Conservation (phyloP, 2,888 invertebrate species). For the Zygaena filipendulae region DNA sequence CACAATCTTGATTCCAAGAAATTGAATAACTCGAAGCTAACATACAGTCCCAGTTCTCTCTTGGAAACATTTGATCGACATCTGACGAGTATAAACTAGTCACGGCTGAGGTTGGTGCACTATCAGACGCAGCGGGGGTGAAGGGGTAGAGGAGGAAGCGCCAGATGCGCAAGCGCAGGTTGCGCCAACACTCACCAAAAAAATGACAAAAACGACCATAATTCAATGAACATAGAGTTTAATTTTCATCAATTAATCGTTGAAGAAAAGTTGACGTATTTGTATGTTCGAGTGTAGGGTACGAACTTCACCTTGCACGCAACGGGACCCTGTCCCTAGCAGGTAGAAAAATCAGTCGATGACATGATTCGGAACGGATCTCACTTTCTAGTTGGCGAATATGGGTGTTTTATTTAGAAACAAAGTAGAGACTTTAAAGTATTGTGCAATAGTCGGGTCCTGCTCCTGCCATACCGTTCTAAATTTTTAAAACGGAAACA, state of each 20-base stretch:
- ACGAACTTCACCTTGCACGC: slow-evolving; percentile 56
- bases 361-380: slow-evolving; percentile 52
- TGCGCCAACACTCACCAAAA: too few species aligned
- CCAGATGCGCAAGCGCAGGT: slow-evolving; percentile 35
- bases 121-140: slow-evolving; percentile 27
- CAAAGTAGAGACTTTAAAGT: slow-evolving; percentile 1
- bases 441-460: too few species aligned
- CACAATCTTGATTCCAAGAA: too few species aligned
- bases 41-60: too few species aligned
- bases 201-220: too few species aligned
- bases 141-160: slow-evolving; percentile 23
- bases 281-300: slow-evolving; percentile 25
- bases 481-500: too few species aligned
- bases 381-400: slow-evolving; percentile 48
- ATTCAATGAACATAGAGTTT: too few species aligned
- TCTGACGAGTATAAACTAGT: slow-evolving; percentile 39
- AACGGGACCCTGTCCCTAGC: slow-evolving; percentile 54
- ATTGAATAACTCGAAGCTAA: too few species aligned
- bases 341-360: slow-evolving; percentile 50
- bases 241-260: slow-evolving; percentile 1
- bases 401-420: slow-evolving; percentile 31
- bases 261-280: slow-evolving; percentile 13
- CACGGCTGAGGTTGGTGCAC: slow-evolving; percentile 51
- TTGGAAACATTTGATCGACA: slow-evolving; percentile 47
- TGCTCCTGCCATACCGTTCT: too few species aligned